Conservation (phyloP, 2,113 vertebrate species). For the Danionella cerebrum region DNA sequence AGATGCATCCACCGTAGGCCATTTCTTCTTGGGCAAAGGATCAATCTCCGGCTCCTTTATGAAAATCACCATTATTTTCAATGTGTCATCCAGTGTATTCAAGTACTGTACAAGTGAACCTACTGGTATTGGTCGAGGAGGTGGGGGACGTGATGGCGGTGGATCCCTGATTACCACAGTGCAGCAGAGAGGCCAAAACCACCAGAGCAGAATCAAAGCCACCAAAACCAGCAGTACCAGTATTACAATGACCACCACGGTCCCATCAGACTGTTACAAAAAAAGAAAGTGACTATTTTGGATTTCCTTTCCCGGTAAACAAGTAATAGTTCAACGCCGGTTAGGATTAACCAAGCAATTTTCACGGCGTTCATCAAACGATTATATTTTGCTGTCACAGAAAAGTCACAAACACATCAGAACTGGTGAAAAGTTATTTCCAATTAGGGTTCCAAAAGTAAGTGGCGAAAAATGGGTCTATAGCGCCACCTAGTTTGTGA, state of each 20-base stretch:
- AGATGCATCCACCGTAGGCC: slow-evolving; percentile 95
- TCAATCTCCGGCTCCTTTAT: slow-evolving; percentile 75
- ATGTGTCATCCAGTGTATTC: neutral
- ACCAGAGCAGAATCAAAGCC: slow-evolving; percentile 79
- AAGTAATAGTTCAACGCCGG: too few species aligned
- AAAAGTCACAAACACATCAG: too few species aligned
- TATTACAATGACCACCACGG: slow-evolving; percentile 72
- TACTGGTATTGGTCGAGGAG: slow-evolving; percentile 73
- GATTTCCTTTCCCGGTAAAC: too few species aligned
- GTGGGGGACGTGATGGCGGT: slow-evolving; percentile 71
- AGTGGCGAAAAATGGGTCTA: too few species aligned
- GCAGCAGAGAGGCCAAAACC: slow-evolving; percentile 98
- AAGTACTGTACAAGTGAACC: slow-evolving; percentile 1
- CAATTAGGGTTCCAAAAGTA: too few species aligned
- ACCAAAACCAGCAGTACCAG: slow-evolving; percentile 75
- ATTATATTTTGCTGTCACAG: too few species aligned
- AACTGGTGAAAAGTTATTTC: too few species aligned
- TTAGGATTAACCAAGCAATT: too few species aligned
- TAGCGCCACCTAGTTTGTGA: too few species aligned
- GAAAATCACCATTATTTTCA: neutral
- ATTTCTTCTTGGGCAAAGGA: slow-evolving; percentile 74
- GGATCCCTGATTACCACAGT: slow-evolving; percentile 94
- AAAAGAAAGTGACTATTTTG: too few species aligned
- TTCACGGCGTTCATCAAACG: too few species aligned
- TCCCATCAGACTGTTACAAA: slow-evolving; percentile 69